Base-by-base conservation (phyloP, 2,797 vertebrate genomes). In the Microtus obscurus region DNA sequence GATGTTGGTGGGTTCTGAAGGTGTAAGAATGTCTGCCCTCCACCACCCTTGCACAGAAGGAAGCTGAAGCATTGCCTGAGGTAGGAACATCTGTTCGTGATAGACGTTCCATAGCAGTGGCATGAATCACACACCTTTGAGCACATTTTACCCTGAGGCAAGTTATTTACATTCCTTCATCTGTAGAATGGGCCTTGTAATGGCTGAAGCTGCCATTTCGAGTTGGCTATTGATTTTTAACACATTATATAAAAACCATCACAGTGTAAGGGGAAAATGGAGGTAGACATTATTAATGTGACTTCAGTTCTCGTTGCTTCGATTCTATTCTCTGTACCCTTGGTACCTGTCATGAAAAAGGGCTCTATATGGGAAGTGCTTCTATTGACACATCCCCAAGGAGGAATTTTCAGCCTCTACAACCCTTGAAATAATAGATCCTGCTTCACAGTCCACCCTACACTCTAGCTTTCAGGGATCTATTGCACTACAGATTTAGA, bases 181-280 rank as follows among this genome's bases (percentile, higher is more conserved):
- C 63, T 95, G 61, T 59, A 19, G 53, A 90, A 21, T 73, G 71
- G 59, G 53, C 19, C 17, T 86, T 51, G 1, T 59, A 45, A 67
- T 8, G 63, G 1, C 40, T 51, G 0, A 31, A n/a, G 37, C 5
- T 71, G 3, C 45, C n/a, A 78, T 10, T 1, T 43, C 6, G 19
- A 8, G 2, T 63, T 87, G 5, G 43, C 31, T 69, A 27, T 87
- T 85, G 85, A 83, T 80, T 97, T 87, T 79, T 37, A 37, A 67
- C 59, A 8, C 81, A 85, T 87, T 59, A 61, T 7, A n/a, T 67
- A 53, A 61, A 76, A 56, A 43, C 2, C 73, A 61, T 79, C 31
- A 69, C 11, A 59, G 13, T 11, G 6, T 12, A 87, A 91, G 6
- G 34, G n/a, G 0, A 78, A 91, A 92, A 82, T 48, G 7, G 31